These are phyloP conservation scores for Acanthurus tractus DNA, from an alignment of 2,797 vertebrate species.

Conservation along the genomic window DNA sequence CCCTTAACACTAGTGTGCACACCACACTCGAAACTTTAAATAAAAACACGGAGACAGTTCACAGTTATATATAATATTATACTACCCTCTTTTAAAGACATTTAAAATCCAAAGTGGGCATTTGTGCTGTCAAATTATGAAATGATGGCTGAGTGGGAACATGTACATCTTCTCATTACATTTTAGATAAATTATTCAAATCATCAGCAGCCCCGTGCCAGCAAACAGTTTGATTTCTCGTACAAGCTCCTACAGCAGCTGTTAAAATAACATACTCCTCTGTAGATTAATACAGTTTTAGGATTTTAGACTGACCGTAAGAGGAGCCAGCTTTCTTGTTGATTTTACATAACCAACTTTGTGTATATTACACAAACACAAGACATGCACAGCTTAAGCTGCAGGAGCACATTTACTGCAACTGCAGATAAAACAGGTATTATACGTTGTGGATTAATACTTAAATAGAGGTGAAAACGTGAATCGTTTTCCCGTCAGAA, in stretches of 20 bases:
- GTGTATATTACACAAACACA: constrained; percentile 4
- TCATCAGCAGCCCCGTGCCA: constrained; percentile 49
- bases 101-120: constrained; percentile 36
- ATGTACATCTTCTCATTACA: constrained; percentile 75
- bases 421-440: constrained; percentile 31
- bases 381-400: constrained; percentile 13
- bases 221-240: constrained; percentile 59
- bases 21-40: not conserved
- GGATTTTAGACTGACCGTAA: constrained; percentile 7
- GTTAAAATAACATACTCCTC: constrained; percentile 46
- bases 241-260: constrained; percentile 50
- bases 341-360: constrained; percentile 11
- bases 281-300: constrained; percentile 10
- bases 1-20: too few species aligned
- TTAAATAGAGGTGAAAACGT: constrained; percentile 33
- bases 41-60: constrained; percentile 12
- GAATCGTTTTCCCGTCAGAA: not conserved
- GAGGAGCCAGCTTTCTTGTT: not conserved
- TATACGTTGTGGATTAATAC: not conserved
- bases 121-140: constrained; percentile 55
- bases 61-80: not conserved
- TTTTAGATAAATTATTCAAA: constrained; percentile 77
- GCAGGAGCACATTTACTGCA: constrained; percentile 36
- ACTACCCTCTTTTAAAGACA: constrained; percentile 21
- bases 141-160: constrained; percentile 66